A percentile compares a stretch with the other conserved stretches of the same genome.
These are phyloP conservation scores for Turdus rufiventris DNA, from an alignment of 2,113 vertebrate genomes.

Conservation along the genomic window DNA sequence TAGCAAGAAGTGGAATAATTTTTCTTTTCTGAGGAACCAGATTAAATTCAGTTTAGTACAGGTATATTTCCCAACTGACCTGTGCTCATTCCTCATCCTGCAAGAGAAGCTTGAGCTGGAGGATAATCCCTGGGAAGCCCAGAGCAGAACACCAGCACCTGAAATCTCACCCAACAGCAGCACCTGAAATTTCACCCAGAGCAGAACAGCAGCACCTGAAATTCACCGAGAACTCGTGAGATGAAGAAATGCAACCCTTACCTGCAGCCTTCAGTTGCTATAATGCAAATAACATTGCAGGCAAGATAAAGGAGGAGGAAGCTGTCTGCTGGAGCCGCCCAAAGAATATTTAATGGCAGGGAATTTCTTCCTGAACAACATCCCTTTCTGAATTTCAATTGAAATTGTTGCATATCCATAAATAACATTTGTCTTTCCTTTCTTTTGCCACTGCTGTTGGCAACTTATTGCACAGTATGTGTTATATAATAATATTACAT, in stretches of 20 bases:
- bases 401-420: not conserved
- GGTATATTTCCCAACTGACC: not conserved
- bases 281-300: not conserved
- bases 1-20: not conserved
- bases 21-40: not conserved
- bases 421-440: not conserved
- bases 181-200: not conserved
- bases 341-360: not conserved
- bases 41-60: not conserved
- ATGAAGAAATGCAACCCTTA: not conserved
- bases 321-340: not conserved
- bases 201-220: not conserved
- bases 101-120: not conserved
- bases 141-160: not conserved
- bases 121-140: not conserved
- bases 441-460: not conserved
- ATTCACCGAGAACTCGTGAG: not conserved
- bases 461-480: not conserved
- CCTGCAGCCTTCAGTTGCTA: not conserved
- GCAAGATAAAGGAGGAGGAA: not conserved
- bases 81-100: not conserved
- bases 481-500: not conserved
- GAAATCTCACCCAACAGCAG: not conserved
- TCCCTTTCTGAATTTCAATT: not conserved
- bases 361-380: not conserved